Conservation (phyloP, 2,113 vertebrate genomes). For the Aspiorhynchus laticeps region DNA sequence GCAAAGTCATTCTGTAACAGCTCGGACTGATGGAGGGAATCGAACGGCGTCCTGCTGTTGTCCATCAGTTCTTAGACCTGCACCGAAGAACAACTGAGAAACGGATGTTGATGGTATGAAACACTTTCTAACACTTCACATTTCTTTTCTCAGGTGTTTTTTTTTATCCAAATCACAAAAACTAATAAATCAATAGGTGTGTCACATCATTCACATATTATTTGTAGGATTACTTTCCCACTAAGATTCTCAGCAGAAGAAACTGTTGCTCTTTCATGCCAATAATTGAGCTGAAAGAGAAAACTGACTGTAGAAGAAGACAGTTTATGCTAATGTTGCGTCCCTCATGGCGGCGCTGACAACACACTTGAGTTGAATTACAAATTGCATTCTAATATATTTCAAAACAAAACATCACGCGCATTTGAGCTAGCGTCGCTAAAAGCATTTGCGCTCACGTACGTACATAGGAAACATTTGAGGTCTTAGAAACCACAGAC, state of each 20-base stretch:
- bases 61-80: slow-evolving; percentile 16
- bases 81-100: neutral
- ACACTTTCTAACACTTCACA: neutral
- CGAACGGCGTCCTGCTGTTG: neutral
- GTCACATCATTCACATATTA: too few relatives aligned
- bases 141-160: neutral
- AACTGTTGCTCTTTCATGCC: neutral
- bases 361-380: neutral
- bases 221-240: neutral
- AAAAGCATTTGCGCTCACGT: neutral
- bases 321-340: neutral
- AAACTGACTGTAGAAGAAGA: neutral
- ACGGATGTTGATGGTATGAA: neutral
- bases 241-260: neutral
- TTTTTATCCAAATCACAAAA: neutral
- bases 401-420: neutral
- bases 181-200: too few relatives aligned
- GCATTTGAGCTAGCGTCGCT: neutral
- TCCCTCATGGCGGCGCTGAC: neutral
- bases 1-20: slow-evolving; percentile 1
- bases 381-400: slow-evolving; percentile 8
- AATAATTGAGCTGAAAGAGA: neutral
- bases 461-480: neutral
- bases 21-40: neutral
- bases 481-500: neutral